These are phyloP conservation scores for Murina feae DNA, from an alignment of 2,113 vertebrate genomes.

Conservation along the genomic window DNA sequence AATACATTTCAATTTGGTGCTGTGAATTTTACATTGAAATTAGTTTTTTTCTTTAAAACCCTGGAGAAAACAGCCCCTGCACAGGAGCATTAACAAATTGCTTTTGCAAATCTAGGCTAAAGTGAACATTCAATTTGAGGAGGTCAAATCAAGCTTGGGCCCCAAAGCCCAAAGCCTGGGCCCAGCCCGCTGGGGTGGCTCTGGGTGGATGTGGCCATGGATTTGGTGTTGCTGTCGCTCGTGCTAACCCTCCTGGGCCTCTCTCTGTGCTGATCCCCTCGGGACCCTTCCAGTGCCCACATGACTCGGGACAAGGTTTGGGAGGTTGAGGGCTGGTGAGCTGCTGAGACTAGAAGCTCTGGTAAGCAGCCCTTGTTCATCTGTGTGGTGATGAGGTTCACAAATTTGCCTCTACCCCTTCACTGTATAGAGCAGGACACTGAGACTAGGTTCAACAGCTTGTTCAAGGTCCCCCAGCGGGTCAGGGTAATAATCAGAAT, in stretches of 20 bases:
- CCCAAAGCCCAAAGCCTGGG: slow-evolving; percentile 73
- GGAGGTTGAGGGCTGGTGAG: not conserved
- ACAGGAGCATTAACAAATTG: slow-evolving; percentile 86
- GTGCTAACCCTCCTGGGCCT: not conserved
- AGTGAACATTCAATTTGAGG: slow-evolving; percentile 91
- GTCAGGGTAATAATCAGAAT: not conserved
- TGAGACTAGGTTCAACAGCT: fast-evolving
- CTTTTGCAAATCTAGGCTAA: slow-evolving; percentile 88
- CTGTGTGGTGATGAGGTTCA: not conserved
- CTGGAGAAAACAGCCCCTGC: slow-evolving; percentile 84
- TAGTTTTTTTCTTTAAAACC: slow-evolving; percentile 87
- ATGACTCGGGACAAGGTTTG: not conserved
- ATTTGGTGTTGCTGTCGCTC: slow-evolving; percentile 10
- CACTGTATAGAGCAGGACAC: not conserved
- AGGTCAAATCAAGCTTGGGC: slow-evolving; percentile 89
- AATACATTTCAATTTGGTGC: slow-evolving; percentile 87
- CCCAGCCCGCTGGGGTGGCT: slow-evolving; percentile 51
- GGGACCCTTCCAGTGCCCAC: not conserved
- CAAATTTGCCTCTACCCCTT: not conserved
- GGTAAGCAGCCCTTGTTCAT: not conserved
- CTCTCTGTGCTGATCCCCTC: not conserved
- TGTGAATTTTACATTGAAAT: slow-evolving; percentile 88
- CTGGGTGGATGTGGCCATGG: not conserved
- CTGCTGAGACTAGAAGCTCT: not conserved
- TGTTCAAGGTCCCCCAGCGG: fast-evolving